Evolutionary conservation across 2,113 vertebrate genomes (phyloP).

Genomic region (Psammodynastes pulverulentus): DNA sequence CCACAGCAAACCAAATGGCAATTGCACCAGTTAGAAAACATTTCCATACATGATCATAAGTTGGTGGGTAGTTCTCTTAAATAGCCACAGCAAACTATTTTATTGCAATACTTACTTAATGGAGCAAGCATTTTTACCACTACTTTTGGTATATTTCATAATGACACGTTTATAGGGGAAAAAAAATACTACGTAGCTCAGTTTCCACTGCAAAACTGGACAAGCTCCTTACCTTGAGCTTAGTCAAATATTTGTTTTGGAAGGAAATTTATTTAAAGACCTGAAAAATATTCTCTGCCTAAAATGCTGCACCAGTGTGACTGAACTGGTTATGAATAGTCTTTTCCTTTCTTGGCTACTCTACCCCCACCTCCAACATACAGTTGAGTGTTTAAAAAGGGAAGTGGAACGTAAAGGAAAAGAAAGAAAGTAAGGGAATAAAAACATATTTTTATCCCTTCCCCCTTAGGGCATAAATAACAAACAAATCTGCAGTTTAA

Average conservation of each 20-base stretch:
- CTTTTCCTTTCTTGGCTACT: slow-evolving; percentile 31
- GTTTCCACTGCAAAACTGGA: slow-evolving; percentile 45
- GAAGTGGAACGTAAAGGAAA: not conserved
- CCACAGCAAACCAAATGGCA: slow-evolving; percentile 38
- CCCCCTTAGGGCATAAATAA: not conserved
- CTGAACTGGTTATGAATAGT: slow-evolving; percentile 24
- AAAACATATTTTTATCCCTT: not conserved
- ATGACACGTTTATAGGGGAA: slow-evolving; percentile 50
- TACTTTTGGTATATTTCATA: slow-evolving; percentile 43
- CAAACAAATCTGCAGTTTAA: not conserved
- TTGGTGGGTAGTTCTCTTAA: slow-evolving; percentile 47
- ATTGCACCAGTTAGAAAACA: slow-evolving; percentile 46
- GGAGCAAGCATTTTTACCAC: slow-evolving; percentile 46
- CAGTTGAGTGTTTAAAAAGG: slow-evolving; percentile 13
- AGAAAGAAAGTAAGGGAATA: accelerated
- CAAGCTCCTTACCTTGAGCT: slow-evolving; percentile 57
- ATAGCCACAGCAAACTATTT: slow-evolving; percentile 38
- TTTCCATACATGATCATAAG: slow-evolving; percentile 62
- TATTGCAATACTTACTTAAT: slow-evolving; percentile 49
- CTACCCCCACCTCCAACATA: slow-evolving; percentile 25
- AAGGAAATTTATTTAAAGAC: slow-evolving; percentile 53
- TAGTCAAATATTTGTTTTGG: slow-evolving; percentile 70
- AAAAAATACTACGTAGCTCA: slow-evolving; percentile 38
- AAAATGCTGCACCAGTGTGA: slow-evolving; percentile 61
- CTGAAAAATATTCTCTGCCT: slow-evolving; percentile 59